Evolutionary conservation across 2,797 vertebrate genomes (phyloP), one percentile per base, ranked within the genome.

Genomic region (Hemitrygon akajei): DNA sequence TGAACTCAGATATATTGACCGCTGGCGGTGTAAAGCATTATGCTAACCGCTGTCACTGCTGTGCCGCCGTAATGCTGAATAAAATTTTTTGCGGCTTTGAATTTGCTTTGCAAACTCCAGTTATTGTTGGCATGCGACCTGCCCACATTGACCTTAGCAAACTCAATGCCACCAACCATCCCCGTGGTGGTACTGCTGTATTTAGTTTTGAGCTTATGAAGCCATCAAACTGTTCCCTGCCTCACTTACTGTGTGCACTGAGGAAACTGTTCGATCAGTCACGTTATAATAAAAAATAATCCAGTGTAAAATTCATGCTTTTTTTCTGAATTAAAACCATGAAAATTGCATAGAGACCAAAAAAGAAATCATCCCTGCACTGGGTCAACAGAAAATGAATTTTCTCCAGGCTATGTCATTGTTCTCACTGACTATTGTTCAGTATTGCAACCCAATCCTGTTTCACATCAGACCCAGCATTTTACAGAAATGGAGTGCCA

Each of bases 281-380:
- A 75, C 69, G 47, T 56, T 30, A n/a, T 93, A 93, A 76, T 56
- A 76, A 71, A 93, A 93, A 93, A 37, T 69, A 93, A 93, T 75
- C 69, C 30, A 22, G 91, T 92, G 91, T 92, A 75, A 92, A 73
- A 92, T 92, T 47, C 91, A 75, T 92, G 91, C 71, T 75, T 92
- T 92, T 91, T 69, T 91, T 92, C 91, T 56, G 25, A 75, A 92
- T 92, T 92, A 92, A 92, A 75, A 75, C 69, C 91, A 92, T 92
- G 69, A 47, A 92, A 92, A 92, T 92, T 75, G 91, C 27, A 75
- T 75, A 7, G 22, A 92, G 91, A 75, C 91, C n/a, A n/a, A 30
- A 75, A 92, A 89, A 93, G 25, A 11, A 91, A 73, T 3, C 40
- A 56, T 22, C 4, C 16, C 37, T 30, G 89, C 10, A 37, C 71